Evolutionary conservation across 2,797 vertebrate species (phyloP), one percentile per base, ranked within the genome.

Genomic region (Cryptoprocta ferox): DNA sequence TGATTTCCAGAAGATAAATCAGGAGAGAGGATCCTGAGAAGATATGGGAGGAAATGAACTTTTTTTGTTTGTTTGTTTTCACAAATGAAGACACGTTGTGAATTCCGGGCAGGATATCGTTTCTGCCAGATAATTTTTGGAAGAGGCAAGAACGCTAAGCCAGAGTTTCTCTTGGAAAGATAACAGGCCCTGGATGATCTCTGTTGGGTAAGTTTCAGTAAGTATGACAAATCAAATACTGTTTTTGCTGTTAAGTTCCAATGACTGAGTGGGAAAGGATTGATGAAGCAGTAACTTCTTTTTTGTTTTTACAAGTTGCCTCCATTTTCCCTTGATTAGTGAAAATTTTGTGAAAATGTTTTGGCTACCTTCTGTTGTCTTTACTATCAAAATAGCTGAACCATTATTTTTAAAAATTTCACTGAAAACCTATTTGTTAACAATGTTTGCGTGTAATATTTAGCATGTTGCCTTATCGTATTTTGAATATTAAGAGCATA

Each of bases 11-110:
- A 79, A 53, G 83, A 93, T 92, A 97, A 94, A 68, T 76, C 91
- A 42, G 24, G 76, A 96, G 65, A 81, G 73, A 84, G 9, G 56
- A 24, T 37, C 21, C 66, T 71, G 71, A 91, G 30, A 97, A 96
- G 7, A 82, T 66, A 16, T 53, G 15, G 39, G 66, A 85, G 76
- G 93, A 96, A 97, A 96, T 96, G 70, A 92, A 96, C 48, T 84
- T 94, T 71, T 59, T 97, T 26, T 89, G 56, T 97, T 93, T 88
- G 35, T 93, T 95, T 97, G 90, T 94, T 98, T 98, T 93, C 86
- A 73, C 32, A 94, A 91, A 95, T 63, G n/a, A 92, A 96, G 82
- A 89, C 75, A 96, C 75, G 48, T 92, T 89, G 94, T 94, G 28
- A 95, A 97, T 95, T 98, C 50, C 5, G 19, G 37, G 63, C 50